Evolutionary conservation across 2,797 vertebrate genomes (phyloP), one percentile per base, ranked within the genome.

Genomic region (Staurois parvus): DNA sequence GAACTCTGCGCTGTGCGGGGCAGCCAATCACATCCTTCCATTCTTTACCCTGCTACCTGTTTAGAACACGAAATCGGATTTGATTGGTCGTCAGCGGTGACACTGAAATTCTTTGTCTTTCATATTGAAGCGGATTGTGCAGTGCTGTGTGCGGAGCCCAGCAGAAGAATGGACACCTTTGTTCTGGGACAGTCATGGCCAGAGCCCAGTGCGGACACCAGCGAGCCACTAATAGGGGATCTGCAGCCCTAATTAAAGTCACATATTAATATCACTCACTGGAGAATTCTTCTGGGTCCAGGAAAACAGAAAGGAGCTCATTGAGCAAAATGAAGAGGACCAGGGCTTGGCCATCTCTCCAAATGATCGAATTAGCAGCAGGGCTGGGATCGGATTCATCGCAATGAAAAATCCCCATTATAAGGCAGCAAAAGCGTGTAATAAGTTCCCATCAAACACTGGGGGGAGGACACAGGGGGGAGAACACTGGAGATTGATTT

Each of bases 301-400:
- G 6, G 24, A 8, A 56, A 19, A 17, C 24, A 73, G 21, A 72
- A 45, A 45, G 40, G 72, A 42, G 24, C 24, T 17, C n/a, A 19
- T 75, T 15, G 26, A 29, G 48, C 17, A 21, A 59, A 76, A 32
- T 76, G 8, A 56, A 32, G 30, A 24, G 52, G 21, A n/a, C 74
- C 15, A 26, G 11, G 30, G 48, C 1, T 76, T 59, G 28, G 32
- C 17, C 28, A 37, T 26, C 72, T 9, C 56, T 48, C 59, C 42
- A 76, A 26, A 76, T 76, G 40, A 59, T 84, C 29, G n/a, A 76
- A 59, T 70, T 70, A 59, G 45, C 62, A 76, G 28, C 62, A 76
- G 28, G 56, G 24, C 52, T 52, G 9, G 32, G n/a, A 48, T 67
- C 21, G 10, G 19, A 67, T 76, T 32, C 2, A 56, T 29, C 11